Evolutionary conservation across 2,797 vertebrate genomes (phyloP), one percentile per base, ranked within the genome.

Genomic region (Fistularia tabacaria): DNA sequence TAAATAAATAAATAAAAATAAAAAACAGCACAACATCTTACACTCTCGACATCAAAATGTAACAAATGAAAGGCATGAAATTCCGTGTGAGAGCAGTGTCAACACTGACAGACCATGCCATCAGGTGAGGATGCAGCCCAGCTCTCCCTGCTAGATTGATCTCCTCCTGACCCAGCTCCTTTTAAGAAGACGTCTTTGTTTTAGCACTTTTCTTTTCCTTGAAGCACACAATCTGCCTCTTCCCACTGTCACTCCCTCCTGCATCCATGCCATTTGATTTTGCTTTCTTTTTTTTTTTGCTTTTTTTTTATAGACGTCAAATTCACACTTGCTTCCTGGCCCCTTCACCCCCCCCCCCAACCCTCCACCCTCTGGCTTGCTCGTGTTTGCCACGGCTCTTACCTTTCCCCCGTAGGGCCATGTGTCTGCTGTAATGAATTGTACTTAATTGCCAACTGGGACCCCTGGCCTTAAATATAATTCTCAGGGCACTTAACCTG

Each of bases 361-460:
- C 14, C 52, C 15, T 55, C 37, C 60, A 45, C 62, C 42, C 49
- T 39, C 74, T 54, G 36, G 65, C 62, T 38, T 38, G 69, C 47
- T 47, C 68, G 65, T 62, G 25, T 74, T 71, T 60, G 76, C 73
- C 79, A 65, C 13, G 36, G 77, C 71, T 73, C 74, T 61, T 73
- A 59, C 64, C 38, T 72, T 76, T 81, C 54, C 70, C 43, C 76
- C 83, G 76, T 60, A 85, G 83, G 80, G 62, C 72, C 56, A 69
- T 57, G 58, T 85, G 84, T 86, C 87, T 82, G 73, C 73, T 80
- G 75, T 88, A 89, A 90, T 90, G 85, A 89, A 90, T 90, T 87
- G 84, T 82, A 80, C 81, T 81, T 90, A 90, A 90, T 89, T 88
- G 83, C 87, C 84, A 68, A 73, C 66, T 79, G 83, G 85, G 87